Evolutionary conservation across 53 echinoderm and acorn worm species (phyloP).

Genomic region (Mesocentrotus franciscanus): DNA sequence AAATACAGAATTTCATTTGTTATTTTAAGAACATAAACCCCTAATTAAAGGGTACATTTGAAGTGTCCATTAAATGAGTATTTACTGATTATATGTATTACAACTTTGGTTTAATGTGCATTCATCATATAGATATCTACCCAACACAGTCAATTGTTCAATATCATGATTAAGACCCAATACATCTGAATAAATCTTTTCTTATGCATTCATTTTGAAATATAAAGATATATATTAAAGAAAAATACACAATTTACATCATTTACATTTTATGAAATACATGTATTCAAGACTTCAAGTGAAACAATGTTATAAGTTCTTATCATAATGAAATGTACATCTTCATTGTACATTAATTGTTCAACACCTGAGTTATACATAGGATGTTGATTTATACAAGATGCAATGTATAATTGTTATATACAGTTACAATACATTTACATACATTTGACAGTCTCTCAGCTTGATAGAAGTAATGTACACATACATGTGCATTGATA

Average conservation of each 20-base stretch:
- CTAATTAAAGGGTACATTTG: too few relatives aligned
- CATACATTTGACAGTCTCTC: not conserved
- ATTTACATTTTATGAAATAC: not conserved
- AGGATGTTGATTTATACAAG: not conserved
- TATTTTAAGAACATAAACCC: too few relatives aligned
- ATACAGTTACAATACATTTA: slow-evolving; percentile 1
- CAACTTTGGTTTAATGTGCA: too few relatives aligned
- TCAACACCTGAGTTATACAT: not conserved
- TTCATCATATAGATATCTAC: not conserved
- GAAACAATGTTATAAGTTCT: not conserved
- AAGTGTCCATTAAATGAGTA: too few relatives aligned
- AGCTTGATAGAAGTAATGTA: not conserved
- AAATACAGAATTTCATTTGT: too few relatives aligned
- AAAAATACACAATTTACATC: slow-evolving; percentile 2
- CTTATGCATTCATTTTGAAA: not conserved
- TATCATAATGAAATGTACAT: slow-evolving; percentile 5
- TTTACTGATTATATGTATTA: too few relatives aligned
- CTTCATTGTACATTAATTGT: not conserved
- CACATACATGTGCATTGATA: not conserved
- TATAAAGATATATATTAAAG: not conserved
- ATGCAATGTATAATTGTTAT: not conserved
- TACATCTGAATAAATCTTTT: not conserved
- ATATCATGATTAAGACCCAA: not conserved
- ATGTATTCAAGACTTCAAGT: too few relatives aligned
- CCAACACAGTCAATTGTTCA: not conserved